phyloP scores from a whole-genome alignment of 2,797 vertebrate species.

The Clarias laeviceps region DNA sequence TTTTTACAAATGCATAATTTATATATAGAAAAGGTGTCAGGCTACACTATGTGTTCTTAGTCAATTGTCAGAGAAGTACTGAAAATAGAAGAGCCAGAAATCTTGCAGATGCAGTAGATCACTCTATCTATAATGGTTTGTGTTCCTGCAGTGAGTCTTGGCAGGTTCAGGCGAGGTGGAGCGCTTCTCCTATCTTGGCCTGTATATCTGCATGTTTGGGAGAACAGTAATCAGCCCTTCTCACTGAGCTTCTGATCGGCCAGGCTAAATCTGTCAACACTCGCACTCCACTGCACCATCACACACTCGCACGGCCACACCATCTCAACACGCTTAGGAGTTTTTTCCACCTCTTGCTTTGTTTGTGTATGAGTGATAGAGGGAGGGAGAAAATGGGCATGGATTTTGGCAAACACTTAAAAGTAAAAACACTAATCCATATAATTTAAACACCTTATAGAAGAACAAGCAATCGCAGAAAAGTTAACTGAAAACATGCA shows the following conservation, averaged over 20 bases:
- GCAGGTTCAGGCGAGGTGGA: neutral
- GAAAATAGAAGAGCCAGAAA: neutral
- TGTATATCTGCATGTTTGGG: conserved; percentile 64
- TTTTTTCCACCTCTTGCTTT: conserved; percentile 70
- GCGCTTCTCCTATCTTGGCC: conserved; percentile 19
- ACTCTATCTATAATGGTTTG: conserved; percentile 26
- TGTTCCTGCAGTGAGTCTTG: conserved; percentile 25
- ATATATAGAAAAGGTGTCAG: neutral
- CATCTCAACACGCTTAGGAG: conserved; percentile 73
- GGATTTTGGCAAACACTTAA: conserved; percentile 10
- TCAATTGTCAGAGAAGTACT: neutral
- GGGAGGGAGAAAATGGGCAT: conserved; percentile 3
- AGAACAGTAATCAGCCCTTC: conserved; percentile 72
- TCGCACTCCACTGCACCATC: conserved; percentile 69
- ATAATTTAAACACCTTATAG: neutral
- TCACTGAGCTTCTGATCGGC: conserved; percentile 66
- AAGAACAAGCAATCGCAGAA: neutral
- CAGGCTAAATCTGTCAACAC: conserved; percentile 76
- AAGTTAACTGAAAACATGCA: neutral
- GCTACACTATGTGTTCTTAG: neutral
- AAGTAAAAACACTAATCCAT: neutral
- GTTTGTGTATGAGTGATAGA: conserved; percentile 13
- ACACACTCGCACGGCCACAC: conserved; percentile 64
- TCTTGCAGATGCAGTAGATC: conserved; percentile 15
- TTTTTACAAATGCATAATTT: neutral